Percentiles rank a stretch among this genome's conserved stretches.
phyloP scores from a whole-genome alignment of 2,113 vertebrate genomes.

The Ammodytes dubius region DNA sequence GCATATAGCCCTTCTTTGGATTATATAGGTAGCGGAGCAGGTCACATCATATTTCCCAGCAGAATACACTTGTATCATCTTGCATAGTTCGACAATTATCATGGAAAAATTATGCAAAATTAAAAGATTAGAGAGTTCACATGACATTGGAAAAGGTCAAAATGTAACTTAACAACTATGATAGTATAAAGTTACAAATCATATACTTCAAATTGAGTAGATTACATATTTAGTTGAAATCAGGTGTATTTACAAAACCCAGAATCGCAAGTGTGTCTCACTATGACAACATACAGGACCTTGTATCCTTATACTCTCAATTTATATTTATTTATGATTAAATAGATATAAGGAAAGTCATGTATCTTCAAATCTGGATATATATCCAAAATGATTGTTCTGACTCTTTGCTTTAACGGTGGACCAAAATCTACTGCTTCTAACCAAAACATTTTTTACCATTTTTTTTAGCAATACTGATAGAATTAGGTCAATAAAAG shows the following conservation, averaged over 20 bases:
- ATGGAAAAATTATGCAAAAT: slow-evolving; percentile 25
- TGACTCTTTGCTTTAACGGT: too few relatives aligned
- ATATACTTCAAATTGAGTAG: not conserved
- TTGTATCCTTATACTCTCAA: not conserved
- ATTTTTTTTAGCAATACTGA: too few relatives aligned
- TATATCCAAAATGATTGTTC: too few relatives aligned
- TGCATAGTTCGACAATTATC: slow-evolving; percentile 42
- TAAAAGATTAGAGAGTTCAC: slow-evolving; percentile 6
- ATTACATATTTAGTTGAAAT: not conserved
- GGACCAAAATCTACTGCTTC: too few relatives aligned
- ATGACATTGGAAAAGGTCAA: slow-evolving; percentile 35
- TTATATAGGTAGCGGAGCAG: slow-evolving; percentile 40
- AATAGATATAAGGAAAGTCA: too few relatives aligned
- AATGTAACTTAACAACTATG: not conserved
- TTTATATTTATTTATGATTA: not conserved
- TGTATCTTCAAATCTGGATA: not conserved
- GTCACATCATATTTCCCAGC: slow-evolving; percentile 61
- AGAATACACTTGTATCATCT: slow-evolving; percentile 38
- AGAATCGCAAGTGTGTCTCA: not conserved
- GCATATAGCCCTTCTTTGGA: slow-evolving; percentile 1
- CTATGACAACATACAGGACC: not conserved
- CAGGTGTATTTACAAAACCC: not conserved
- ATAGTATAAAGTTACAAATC: slow-evolving; percentile 11
- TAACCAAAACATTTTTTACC: too few relatives aligned
- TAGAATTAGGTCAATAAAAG: not conserved